Base-by-base conservation (phyloP, 2,797 vertebrate genomes). In the Malurus leucopterus region DNA sequence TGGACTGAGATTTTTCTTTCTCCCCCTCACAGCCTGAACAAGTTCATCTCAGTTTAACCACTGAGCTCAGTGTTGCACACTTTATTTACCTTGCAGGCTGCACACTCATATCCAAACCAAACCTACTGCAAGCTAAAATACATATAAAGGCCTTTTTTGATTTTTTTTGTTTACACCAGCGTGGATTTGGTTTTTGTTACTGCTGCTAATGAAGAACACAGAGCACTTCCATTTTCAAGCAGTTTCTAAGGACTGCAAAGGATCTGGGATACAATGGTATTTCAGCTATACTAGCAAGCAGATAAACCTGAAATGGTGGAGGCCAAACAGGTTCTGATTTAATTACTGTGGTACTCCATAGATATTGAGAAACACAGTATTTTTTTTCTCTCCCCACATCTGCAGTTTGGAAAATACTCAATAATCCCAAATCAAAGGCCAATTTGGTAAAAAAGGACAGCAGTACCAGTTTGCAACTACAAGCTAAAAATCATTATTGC, bases 121-220 rank as follows among this genome's bases (percentile, higher is more conserved):
- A 85, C 13, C 22, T 53, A 53, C 2, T 62, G 61, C 32, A 49
- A 71, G 40, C 16, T 30, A 71, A 53, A 54, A 63, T 3, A 8
- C 0, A 0, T 38, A 68, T 15, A 21, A 62, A 80, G 46, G 24
- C 4, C 14, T 19, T 20, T 43, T 27, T 44, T 3, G 3, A 3
- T 15, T 17, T 13, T 21, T 11, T 10, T 55, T 16, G 5, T 40
- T 85, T 79, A 70, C 3, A 67, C 5, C 27, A 67, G 2, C 54
- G 4, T 58, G 9, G n/a, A n/a, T 73, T 47, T 40, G 8, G 0
- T 23, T 88, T 73, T 49, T 75, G 12, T n/a, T 54, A 49, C 30
- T n/a, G 30, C 10, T 71, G 16, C 17, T 89, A 70, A 41, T 8
- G 27, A 83, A 70, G 46, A 77, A 30, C 18, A 71, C 10, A 34